Evolutionary conservation across 2,113 vertebrate genomes (phyloP).

Genomic region (Crotophaga sulcirostris): DNA sequence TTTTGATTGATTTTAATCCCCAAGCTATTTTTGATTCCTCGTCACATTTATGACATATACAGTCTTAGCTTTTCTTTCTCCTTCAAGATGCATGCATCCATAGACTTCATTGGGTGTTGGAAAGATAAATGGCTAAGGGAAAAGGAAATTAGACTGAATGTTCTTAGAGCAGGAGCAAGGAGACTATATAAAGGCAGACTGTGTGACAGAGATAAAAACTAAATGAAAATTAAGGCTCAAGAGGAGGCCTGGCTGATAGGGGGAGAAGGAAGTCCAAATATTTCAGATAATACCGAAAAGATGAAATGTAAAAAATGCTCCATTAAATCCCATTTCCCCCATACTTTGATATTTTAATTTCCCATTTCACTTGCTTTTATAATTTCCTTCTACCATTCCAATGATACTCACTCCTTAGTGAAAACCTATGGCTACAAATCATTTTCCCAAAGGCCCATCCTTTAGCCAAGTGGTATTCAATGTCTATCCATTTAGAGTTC

Average conservation of each 20-base stretch:
- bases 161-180: conserved; percentile 51
- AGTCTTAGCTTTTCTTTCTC: conserved; percentile 6
- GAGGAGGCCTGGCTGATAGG: conserved; percentile 13
- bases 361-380: conserved; percentile 73
- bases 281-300: conserved; percentile 59
- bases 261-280: conserved; percentile 50
- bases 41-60: conserved; percentile 27
- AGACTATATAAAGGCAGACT: conserved; percentile 49
- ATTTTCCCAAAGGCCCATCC: conserved; percentile 49
- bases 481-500: background rate
- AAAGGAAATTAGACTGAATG: conserved; percentile 56
- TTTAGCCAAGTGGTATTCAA: background rate
- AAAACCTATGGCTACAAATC: conserved; percentile 18
- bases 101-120: conserved; percentile 30
- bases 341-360: conserved; percentile 78
- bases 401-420: conserved; percentile 23
- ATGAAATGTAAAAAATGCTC: conserved; percentile 61
- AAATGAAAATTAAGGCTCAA: conserved; percentile 63
- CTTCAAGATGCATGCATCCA: conserved; percentile 33
- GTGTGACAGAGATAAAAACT: conserved; percentile 66
- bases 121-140: conserved; percentile 67
- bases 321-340: conserved; percentile 68
- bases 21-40: conserved; percentile 54
- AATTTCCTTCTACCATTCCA: conserved; percentile 68
- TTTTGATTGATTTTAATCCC: conserved; percentile 52